A percentile compares a stretch with the other conserved stretches of the same genome.
These are phyloP conservation scores for Batillaria attramentaria DNA, from an alignment of 1,140 invertebrate species.

Conservation along the genomic window DNA sequence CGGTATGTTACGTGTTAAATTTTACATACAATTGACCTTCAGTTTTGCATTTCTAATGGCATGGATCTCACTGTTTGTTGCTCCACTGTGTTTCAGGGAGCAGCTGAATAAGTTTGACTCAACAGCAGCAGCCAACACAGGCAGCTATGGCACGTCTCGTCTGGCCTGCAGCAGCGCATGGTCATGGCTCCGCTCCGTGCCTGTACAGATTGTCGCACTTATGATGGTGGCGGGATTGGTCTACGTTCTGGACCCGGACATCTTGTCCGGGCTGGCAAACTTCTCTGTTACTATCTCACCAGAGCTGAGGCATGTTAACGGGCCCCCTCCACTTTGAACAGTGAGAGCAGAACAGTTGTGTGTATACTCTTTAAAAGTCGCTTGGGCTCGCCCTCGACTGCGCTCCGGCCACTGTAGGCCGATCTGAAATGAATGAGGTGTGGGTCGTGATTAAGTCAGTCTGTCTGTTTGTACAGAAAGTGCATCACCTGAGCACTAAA, in stretches of 20 bases:
- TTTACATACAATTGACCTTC: no score
- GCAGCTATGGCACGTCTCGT: conserved; percentile 1
- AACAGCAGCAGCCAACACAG: neutral
- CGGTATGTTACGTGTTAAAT: no score
- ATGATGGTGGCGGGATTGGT: conserved; percentile 86
- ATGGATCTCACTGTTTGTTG: no score
- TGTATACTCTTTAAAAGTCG: neutral
- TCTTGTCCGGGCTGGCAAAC: conserved; percentile 85
- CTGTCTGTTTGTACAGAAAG: no score
- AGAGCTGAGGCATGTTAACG: conserved; percentile 86
- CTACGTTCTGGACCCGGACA: conserved; percentile 84
- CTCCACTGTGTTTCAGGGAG: neutral
- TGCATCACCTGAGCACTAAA: neutral
- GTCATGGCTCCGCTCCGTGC: conserved; percentile 78
- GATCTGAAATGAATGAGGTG: neutral
- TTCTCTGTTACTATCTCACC: conserved; percentile 86
- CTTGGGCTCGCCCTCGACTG: neutral
- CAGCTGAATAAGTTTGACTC: neutral
- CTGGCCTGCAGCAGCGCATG: conserved; percentile 16
- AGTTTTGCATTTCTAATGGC: no score
- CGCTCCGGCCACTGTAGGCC: neutral
- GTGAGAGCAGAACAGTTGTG: neutral
- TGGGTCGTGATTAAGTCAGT: no score
- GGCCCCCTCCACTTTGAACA: conserved; percentile 80
- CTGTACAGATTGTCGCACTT: conserved; percentile 81